Conservation (phyloP, 2,888 invertebrate species). For the Catocala sponsa region DNA sequence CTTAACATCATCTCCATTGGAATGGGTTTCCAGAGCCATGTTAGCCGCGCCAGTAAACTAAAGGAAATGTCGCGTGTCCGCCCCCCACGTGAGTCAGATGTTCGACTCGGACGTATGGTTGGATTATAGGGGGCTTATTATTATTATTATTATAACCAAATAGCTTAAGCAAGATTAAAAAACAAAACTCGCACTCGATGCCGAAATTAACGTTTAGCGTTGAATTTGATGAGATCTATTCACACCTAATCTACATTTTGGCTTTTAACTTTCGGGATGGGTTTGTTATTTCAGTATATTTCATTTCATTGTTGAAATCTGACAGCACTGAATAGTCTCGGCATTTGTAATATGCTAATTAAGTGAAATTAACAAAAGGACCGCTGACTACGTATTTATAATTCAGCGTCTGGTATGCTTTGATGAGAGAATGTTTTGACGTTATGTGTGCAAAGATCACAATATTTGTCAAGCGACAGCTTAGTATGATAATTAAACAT, state of each 20-base stretch:
- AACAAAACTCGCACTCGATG: too few species aligned
- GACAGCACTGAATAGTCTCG: slow-evolving; percentile 21
- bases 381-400: slow-evolving; percentile 14
- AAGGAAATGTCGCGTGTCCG: too few species aligned
- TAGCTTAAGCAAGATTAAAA: too few species aligned
- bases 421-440: slow-evolving; percentile 7
- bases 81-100: too few species aligned
- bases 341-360: slow-evolving; percentile 25
- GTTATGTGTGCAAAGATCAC: neutral
- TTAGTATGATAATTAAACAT: too few species aligned
- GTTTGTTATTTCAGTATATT: slow-evolving; percentile 51
- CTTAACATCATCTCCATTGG: too few species aligned
- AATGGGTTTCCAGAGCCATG: too few species aligned
- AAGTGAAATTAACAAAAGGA: slow-evolving; percentile 23
- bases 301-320: slow-evolving; percentile 31
- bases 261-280: slow-evolving; percentile 42
- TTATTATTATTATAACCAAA: too few species aligned
- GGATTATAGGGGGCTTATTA: too few species aligned
- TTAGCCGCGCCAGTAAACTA: too few species aligned
- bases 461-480: neutral
- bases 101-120: too few species aligned
- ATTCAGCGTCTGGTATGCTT: slow-evolving; percentile 22
- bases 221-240: slow-evolving; percentile 3
- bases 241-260: slow-evolving; percentile 22
- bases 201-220: too few species aligned